Base-by-base conservation (phyloP, 2,888 invertebrate species). In the Eubasilissa splendida region DNA sequence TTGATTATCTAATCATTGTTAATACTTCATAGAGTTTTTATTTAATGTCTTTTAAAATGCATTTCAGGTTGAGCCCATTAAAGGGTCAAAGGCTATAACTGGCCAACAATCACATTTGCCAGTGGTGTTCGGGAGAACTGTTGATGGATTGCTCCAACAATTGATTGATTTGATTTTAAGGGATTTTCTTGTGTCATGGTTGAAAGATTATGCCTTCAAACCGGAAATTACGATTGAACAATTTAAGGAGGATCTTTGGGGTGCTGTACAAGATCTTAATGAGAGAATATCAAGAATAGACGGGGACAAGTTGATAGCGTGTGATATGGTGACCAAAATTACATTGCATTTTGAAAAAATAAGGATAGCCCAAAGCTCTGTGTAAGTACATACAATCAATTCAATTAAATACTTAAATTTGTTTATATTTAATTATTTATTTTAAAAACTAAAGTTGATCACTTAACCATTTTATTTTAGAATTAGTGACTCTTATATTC, bases 341-440 rank as follows among this genome's bases (percentile, higher is more conserved):
- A 95, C 96, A 11, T 92, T 93, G 81, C 97, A 97, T 91, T 95
- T 97, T 89, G 96, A 96, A 86, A 94, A 94, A 86, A 95, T 97
- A 81, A 91, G 96, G 84, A 93, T 95, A 86, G 94, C 95, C 10
- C 94, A 94, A 87, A 92, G 92, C 84, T 92, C 93, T 86, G 93
- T 93, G 95, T 95, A 90, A 93, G 94, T 92, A 85, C 33, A 70
- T 33, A 42, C 7, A 22, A 22, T 42, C 42, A 22, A 42, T 42
- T 42, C 1, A 42, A 5, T 42, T 2, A 42, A 42, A 42, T 42
- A 5, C 42, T 42, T 42, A 2, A 7, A 42, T 42, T 7, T 42
- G 7, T 42, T 42, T 42, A 42, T 42, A 7, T 42, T 4, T 42
- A 42, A 7, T 7, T 42, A 42, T 7, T 0, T 42, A 42, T 42